Evolutionary conservation across 2,113 vertebrate species (phyloP).

Genomic region (Chionis minor): DNA sequence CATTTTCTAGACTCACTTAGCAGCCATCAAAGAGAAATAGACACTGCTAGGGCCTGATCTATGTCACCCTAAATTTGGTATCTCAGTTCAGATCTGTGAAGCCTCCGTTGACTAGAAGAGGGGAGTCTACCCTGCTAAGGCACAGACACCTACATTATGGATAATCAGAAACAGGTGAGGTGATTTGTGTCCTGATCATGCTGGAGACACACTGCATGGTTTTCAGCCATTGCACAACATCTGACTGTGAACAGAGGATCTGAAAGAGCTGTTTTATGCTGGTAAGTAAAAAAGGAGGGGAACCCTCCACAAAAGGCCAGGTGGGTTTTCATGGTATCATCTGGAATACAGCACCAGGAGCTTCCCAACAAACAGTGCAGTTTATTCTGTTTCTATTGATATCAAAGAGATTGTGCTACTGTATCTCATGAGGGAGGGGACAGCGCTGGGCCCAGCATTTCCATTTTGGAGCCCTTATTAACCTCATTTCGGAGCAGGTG

Average conservation of each 20-base stretch:
- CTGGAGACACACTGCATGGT: not conserved
- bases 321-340: not conserved
- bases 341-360: not conserved
- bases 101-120: not conserved
- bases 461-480: slow-evolving; percentile 6
- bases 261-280: not conserved
- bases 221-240: not conserved
- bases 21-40: not conserved
- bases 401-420: not conserved
- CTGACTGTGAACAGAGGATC: not conserved
- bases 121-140: not conserved
- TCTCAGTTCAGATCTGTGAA: not conserved
- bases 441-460: not conserved
- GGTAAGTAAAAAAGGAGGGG: not conserved
- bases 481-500: not conserved
- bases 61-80: not conserved
- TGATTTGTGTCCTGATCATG: not conserved
- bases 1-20: not conserved
- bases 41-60: not conserved
- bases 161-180: not conserved
- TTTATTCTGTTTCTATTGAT: not conserved
- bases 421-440: not conserved
- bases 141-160: not conserved
- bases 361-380: not conserved
- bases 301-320: not conserved